phyloP scores from a whole-genome alignment of 2,888 invertebrate species.

The Polydrusus tereticollis region DNA sequence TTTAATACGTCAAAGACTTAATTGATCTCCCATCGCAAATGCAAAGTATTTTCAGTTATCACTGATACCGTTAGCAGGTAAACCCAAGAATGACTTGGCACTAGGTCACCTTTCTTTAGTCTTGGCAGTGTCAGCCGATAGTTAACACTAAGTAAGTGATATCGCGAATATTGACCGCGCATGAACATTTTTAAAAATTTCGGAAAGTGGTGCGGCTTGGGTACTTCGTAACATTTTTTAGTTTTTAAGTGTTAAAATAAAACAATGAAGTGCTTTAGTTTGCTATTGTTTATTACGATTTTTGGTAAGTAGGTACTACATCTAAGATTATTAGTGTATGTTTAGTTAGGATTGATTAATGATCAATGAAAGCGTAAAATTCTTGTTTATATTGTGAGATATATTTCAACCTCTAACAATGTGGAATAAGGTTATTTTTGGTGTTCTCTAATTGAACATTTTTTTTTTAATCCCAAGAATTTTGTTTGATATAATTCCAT shows the following conservation, averaged over 20 bases:
- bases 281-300: conserved; percentile 57
- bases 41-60: conserved; percentile 50
- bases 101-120: conserved; percentile 56
- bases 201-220: conserved; percentile 22
- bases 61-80: conserved; percentile 59
- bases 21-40: conserved; percentile 32
- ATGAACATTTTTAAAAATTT: conserved; percentile 41
- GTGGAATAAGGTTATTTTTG: conserved; percentile 1
- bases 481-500: too few relatives aligned
- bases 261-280: conserved; percentile 57
- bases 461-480: not conserved
- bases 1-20: conserved; percentile 8
- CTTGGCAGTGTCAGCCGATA: conserved; percentile 36
- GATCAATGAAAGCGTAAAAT: conserved; percentile 2
- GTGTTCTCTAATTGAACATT: not conserved
- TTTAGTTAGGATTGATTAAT: not conserved
- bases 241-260: conserved; percentile 6
- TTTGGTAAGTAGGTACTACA: conserved; percentile 54
- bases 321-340: conserved; percentile 21
- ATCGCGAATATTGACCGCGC: conserved; percentile 30
- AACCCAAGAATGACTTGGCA: conserved; percentile 50
- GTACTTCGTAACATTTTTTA: conserved; percentile 3
- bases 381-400: not conserved
- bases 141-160: conserved; percentile 21
- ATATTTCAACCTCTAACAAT: conserved; percentile 6